phyloP scores from a whole-genome alignment of 2,888 invertebrate species.

The Drosophila neutralis region DNA sequence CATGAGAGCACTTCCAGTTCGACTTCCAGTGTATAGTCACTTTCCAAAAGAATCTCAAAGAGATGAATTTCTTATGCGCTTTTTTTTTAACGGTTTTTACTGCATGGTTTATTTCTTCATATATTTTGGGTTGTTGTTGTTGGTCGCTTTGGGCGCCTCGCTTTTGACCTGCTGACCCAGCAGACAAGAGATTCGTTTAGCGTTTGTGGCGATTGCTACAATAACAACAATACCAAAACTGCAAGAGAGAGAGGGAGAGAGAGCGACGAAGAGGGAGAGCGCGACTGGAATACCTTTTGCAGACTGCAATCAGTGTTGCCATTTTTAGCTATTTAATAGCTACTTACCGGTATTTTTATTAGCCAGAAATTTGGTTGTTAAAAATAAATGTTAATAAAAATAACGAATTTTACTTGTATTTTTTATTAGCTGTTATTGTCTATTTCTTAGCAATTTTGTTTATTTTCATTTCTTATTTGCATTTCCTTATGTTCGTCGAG shows the following conservation, averaged over 20 bases:
- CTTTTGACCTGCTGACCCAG: slow-evolving; percentile 66
- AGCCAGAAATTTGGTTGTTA: background rate
- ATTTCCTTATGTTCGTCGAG: slow-evolving; percentile 38
- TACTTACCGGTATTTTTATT: background rate
- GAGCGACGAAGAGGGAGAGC: background rate
- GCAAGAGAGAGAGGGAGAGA: slow-evolving; percentile 4
- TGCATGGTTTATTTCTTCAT: slow-evolving; percentile 13
- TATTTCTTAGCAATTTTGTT: background rate
- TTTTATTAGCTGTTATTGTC: slow-evolving; percentile 2
- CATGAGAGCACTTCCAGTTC: slow-evolving; percentile 12
- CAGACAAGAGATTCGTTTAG: slow-evolving; percentile 67
- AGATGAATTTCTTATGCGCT: slow-evolving; percentile 16
- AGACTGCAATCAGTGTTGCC: slow-evolving; percentile 7
- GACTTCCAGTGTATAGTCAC: slow-evolving; percentile 15
- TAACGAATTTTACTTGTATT: background rate
- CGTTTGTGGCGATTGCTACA: slow-evolving; percentile 53
- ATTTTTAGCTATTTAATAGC: slow-evolving; percentile 5
- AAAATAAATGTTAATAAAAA: background rate
- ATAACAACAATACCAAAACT: slow-evolving; percentile 23
- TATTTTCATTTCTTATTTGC: slow-evolving; percentile 52
- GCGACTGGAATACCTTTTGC: background rate
- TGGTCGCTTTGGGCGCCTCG: slow-evolving; percentile 40
- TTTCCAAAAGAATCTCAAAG: slow-evolving; percentile 21
- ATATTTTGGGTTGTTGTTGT: slow-evolving; percentile 9
- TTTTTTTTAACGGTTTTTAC: slow-evolving; percentile 20